phyloP scores from a whole-genome alignment of 92 coral and sea anemone species.

The Muricea muricata region DNA sequence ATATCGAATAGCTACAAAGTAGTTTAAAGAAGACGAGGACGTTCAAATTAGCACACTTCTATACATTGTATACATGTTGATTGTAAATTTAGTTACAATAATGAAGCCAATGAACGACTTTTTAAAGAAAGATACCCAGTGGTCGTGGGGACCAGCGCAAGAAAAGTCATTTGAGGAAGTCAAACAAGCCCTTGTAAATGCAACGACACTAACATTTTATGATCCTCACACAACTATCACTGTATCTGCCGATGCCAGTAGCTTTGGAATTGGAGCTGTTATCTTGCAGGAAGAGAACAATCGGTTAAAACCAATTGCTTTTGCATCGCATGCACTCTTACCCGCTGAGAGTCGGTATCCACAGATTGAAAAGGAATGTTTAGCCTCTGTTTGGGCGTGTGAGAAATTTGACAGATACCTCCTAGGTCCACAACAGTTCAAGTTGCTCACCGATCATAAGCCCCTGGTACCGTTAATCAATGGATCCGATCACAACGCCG shows the following conservation, averaged over 20 bases:
- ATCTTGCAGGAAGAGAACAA: constrained; percentile 44
- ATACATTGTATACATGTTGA: constrained; percentile 9
- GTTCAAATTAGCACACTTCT: constrained; percentile 3
- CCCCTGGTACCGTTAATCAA: constrained; percentile 25
- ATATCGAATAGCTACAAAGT: constrained; percentile 21
- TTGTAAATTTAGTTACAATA: constrained; percentile 41
- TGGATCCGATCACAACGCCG: no score
- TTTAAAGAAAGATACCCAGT: constrained; percentile 38
- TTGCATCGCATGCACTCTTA: constrained; percentile 28
- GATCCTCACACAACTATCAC: background rate
- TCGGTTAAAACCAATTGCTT: constrained; percentile 38
- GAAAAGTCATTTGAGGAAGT: background rate
- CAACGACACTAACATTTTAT: background rate
- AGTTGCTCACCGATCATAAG: constrained; percentile 64
- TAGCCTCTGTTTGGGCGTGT: constrained; percentile 72
- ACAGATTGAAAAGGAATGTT: constrained; percentile 53
- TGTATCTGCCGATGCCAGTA: constrained; percentile 60
- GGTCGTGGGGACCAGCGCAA: constrained; percentile 49
- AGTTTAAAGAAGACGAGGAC: constrained; percentile 20
- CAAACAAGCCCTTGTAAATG: background rate
- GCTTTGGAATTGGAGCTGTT: constrained; percentile 62
- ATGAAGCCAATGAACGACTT: constrained; percentile 50
- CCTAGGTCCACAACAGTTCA: constrained; percentile 49
- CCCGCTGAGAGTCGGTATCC: constrained; percentile 54
- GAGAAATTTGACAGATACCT: constrained; percentile 66